These are phyloP conservation scores for Megaceryle maxima DNA, from an alignment of 2,113 vertebrate genomes.

Conservation along the genomic window DNA sequence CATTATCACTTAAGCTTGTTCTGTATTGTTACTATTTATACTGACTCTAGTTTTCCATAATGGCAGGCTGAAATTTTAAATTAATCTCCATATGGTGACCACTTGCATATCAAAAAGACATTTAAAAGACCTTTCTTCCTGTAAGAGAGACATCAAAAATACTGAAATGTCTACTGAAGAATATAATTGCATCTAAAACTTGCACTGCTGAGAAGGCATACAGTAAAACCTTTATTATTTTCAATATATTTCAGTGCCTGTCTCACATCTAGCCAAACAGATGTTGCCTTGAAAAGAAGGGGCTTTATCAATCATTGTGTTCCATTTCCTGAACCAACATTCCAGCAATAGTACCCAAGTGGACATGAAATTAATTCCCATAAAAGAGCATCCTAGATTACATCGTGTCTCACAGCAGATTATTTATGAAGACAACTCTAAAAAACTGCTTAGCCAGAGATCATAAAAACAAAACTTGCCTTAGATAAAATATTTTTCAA, in stretches of 20 bases:
- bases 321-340: conserved; percentile 39
- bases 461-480: not conserved
- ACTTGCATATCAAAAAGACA: not conserved
- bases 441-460: not conserved
- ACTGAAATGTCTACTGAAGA: not conserved
- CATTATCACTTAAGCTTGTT: not conserved
- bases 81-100: not conserved
- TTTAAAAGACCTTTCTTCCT: not conserved
- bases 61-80: not conserved
- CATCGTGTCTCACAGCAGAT: not conserved
- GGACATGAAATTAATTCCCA: not conserved
- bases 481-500: not conserved
- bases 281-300: conserved; percentile 36
- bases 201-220: not conserved
- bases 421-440: not conserved
- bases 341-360: conserved; percentile 15
- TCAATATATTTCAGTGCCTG: not conserved
- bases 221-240: conserved; percentile 39
- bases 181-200: not conserved
- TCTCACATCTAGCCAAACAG: conserved; percentile 27
- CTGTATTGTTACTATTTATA: not conserved
- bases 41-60: not conserved
- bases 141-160: not conserved
- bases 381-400: not conserved
- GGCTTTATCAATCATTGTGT: conserved; percentile 14